These are phyloP conservation scores for Atlantisia rogersi DNA, from an alignment of 2,113 vertebrate species.

Conservation along the genomic window DNA sequence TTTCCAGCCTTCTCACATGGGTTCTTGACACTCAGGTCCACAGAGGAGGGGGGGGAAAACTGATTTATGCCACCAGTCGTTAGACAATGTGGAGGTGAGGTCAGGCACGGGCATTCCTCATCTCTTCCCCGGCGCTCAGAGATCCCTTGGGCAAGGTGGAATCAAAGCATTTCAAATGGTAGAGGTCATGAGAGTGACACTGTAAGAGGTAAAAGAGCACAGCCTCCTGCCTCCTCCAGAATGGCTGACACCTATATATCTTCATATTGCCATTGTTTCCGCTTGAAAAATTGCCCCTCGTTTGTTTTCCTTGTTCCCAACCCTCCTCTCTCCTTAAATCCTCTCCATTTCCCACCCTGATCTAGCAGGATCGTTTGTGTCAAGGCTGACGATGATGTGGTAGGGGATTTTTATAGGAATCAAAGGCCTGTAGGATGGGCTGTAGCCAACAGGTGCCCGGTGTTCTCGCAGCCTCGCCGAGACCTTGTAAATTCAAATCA, in stretches of 20 bases:
- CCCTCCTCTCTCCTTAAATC: slow-evolving; percentile 63
- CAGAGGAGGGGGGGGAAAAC: slow-evolving; percentile 21
- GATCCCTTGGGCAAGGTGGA: slow-evolving; percentile 75
- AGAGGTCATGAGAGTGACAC: slow-evolving; percentile 70
- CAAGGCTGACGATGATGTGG: slow-evolving; percentile 28
- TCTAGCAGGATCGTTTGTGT: slow-evolving; percentile 40
- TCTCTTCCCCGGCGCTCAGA: slow-evolving; percentile 41
- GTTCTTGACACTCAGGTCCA: slow-evolving; percentile 47
- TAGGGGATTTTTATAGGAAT: slow-evolving; percentile 18
- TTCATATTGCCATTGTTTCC: slow-evolving; percentile 66
- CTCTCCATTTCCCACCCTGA: slow-evolving; percentile 17
- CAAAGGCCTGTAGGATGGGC: neutral
- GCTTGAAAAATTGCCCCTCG: slow-evolving; percentile 59
- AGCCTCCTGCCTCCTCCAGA: slow-evolving; percentile 60
- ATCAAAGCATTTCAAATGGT: slow-evolving; percentile 72
- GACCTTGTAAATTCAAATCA: neutral
- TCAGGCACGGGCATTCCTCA: slow-evolving; percentile 73
- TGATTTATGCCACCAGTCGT: slow-evolving; percentile 71
- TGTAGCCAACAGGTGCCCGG: slow-evolving; percentile 53
- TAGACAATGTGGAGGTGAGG: slow-evolving; percentile 73
- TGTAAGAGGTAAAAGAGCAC: slow-evolving; percentile 46
- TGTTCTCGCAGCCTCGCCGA: neutral
- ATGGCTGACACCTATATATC: slow-evolving; percentile 61
- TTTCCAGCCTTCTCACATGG: slow-evolving; percentile 65
- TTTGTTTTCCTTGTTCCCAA: slow-evolving; percentile 57